Evolutionary conservation across 2,888 invertebrate species (phyloP), one percentile per base, ranked within the genome.

Genomic region (Poecilus cupreus): DNA sequence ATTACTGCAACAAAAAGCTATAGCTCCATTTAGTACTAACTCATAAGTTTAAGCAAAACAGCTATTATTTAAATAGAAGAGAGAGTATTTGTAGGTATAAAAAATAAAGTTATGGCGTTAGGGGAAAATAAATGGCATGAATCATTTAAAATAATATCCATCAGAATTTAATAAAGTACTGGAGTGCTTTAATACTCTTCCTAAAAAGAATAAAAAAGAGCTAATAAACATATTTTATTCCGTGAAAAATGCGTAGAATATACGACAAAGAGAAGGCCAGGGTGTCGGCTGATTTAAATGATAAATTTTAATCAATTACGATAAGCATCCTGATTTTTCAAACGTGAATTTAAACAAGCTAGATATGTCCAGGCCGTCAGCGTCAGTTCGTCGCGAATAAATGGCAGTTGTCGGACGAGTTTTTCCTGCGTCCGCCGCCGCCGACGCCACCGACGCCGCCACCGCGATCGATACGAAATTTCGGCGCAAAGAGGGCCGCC

Each of bases 301-400:
- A 80, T 72, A 70, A 80, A 80, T 72, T 80, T 72, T 43, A 54
- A 80, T 72, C 80, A 43, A 80, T 80, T 80, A 80, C 72, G 80
- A 80, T 80, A 72, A 80, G 80, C 72, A 54, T 57, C 26, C 37
- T 39, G 72, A 72, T 80, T 70, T 80, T 72, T 80, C 70, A 80
- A 80, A 80, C 51, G 80, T 46, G 72, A 72, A 39, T 80, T 80
- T 72, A 43, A 80, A 80, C 72, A 80, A 80, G 54, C 54, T 20
- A 75, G 51, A 75, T 75, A 51, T 80, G 80, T 80, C 68, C 80
- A 72, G 80, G 24, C 16, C 72, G 72, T 72, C 80, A 80, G 37
- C 80, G 72, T 80, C 72, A 80, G 72, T 72, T 51, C 39, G 51
- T 46, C 54, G 49, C 26, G 79, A 24, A 70, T 70, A 72, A 80